These are phyloP conservation scores for Ceyx erithaca DNA, from an alignment of 2,797 vertebrate genomes.

Conservation along the genomic window DNA sequence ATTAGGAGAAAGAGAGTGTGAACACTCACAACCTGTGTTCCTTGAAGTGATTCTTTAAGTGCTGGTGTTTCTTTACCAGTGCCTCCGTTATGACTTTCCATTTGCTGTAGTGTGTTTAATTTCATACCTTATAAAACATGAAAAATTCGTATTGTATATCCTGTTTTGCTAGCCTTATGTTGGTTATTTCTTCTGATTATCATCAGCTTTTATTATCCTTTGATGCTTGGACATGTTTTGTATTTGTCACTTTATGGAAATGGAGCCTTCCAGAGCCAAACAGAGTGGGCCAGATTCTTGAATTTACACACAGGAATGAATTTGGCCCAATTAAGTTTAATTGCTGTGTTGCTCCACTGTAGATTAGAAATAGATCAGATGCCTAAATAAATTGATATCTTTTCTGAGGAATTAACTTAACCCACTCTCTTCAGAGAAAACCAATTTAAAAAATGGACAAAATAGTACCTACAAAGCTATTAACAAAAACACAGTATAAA, in stretches of 20 bases:
- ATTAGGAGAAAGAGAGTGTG: background rate
- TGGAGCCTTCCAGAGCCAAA: constrained; percentile 76
- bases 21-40: background rate
- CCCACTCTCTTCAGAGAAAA: constrained; percentile 72
- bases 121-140: constrained; percentile 79
- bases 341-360: background rate
- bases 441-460: constrained; percentile 59
- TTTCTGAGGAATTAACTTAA: constrained; percentile 4
- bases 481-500: background rate
- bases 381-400: background rate
- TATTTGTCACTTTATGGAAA: constrained; percentile 77
- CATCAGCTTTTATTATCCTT: constrained; percentile 65
- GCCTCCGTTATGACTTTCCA: constrained; percentile 60
- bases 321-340: constrained; percentile 34
- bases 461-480: background rate
- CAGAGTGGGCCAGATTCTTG: constrained; percentile 7
- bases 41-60: constrained; percentile 33
- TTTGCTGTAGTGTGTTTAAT: constrained; percentile 72
- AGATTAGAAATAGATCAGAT: constrained; percentile 9
- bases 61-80: constrained; percentile 48
- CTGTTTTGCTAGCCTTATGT: constrained; percentile 64
- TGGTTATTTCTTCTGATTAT: constrained; percentile 72
- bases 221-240: constrained; percentile 58
- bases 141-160: constrained; percentile 69
- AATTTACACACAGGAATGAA: background rate